Evolutionary conservation across 2,797 vertebrate genomes (phyloP), one percentile per base, ranked within the genome.

Genomic region (Lemur catta): DNA sequence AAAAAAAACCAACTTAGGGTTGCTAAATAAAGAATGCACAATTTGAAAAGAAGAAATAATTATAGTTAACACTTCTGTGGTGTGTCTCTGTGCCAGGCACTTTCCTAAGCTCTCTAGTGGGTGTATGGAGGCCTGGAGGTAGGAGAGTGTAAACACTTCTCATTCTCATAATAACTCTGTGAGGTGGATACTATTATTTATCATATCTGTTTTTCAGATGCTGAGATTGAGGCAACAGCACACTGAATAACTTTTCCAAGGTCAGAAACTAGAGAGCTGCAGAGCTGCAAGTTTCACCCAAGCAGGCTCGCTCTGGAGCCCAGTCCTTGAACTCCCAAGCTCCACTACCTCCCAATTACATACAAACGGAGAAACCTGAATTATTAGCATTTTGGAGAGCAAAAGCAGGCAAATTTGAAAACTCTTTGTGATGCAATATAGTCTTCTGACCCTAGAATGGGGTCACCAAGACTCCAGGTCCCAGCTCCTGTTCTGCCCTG

Each of bases 31-130:
- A 93, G 94, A 94, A 75, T 5, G 50, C 20, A 65, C n/a, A 71
- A 80, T 57, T 95, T 81, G 59, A n/a, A 93, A 79, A 92, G 80
- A 84, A 97, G 61, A 63, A 90, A 57, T 92, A 93, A 96, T 96
- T 95, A 72, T 50, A 93, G 61, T 67, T 90, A 79, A 78, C 67
- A 90, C n/a, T 78, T 59, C 33, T 33, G 20, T 65, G 30, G 72
- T 26, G 7, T 75, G 71, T 69, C 52, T 97, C 50, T 38, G 28
- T 85, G 41, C 81, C 52, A 78, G 71, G 59, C 63, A 11, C 28
- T 89, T 86, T 89, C 57, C 65, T 71, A 75, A 84, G 43, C 63
- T 94, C 50, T 67, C 13, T 38, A 14, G 84, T 85, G 59, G 65
- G 82, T 67, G 55, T 71, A 6, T 18, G 28, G 57, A 38, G 89